Base-by-base conservation (phyloP, 2,113 vertebrate genomes). In the Poicephalus meyeri region DNA sequence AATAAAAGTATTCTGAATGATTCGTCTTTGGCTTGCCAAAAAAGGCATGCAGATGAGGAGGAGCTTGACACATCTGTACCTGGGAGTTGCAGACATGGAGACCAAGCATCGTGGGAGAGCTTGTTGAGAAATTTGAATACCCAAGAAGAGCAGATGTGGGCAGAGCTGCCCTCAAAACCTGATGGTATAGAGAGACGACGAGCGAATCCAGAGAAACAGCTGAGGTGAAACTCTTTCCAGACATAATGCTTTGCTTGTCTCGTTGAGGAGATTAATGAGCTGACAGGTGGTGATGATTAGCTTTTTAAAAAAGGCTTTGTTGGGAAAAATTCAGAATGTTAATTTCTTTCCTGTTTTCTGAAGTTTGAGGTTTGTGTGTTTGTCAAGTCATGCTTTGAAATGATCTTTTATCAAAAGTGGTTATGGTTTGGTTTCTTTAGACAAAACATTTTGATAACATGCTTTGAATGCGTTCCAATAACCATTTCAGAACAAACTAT, bases 391-490 rank as follows among this genome's bases (percentile, higher is more conserved):
- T 56, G 35, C 35, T 87, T 89, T 85, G 89, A 86, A 89, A 84
- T 2, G 11, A 49, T 69, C 47, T 91, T 95, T 81, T 81, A 93
- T 76, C 77, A 79, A 39, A 95, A 93, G 42, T 74, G 68, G 79
- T 88, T 91, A 80, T 7, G 18, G 69, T 50, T 95, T 19, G 84
- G 19, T 4, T 19, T 26, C 70, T 86, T 93, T 65, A 94, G 82
- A 92, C 66, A 86, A 91, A 95, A 94, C 44, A 68, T 89, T 88
- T 87, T 89, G 65, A 81, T 86, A 94, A 83, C 33, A 19, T 84
- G 64, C 52, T 96, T 86, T 92, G 76, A 95, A 52, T 66, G 72
- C 11, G 21, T 71, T 91, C 78, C 91, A 94, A 37, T 61, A 72
- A 68, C 39, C 56, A 37, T 84, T 90, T 96, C 74, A 93, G 72